phyloP scores from a whole-genome alignment of 2,113 vertebrate species.

The Rhabdornis inornatus region DNA sequence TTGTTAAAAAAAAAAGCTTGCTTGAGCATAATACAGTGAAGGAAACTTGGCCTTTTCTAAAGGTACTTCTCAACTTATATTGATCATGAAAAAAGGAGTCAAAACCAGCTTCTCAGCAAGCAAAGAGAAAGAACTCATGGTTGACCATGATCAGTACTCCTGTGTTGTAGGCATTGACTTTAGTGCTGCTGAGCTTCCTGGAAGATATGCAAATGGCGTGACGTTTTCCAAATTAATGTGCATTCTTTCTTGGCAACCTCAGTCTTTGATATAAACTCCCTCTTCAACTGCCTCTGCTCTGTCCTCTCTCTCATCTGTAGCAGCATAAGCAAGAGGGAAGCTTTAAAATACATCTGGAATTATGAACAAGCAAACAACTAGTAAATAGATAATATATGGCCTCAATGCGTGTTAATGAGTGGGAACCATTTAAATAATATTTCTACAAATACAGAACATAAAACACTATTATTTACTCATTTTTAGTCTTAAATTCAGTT shows the following conservation, averaged over 20 bases:
- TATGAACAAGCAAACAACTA: neutral
- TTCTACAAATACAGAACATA: neutral
- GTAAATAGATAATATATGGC: neutral
- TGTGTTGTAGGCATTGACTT: neutral
- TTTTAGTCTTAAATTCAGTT: neutral
- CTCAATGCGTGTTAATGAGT: neutral
- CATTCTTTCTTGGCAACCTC: neutral
- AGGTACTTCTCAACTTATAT: neutral
- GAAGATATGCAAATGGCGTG: neutral
- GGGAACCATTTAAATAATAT: neutral
- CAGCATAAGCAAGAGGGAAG: neutral
- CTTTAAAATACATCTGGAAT: neutral
- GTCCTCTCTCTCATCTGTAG: neutral
- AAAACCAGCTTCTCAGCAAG: neutral
- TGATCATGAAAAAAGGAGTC: neutral
- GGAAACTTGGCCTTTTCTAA: neutral
- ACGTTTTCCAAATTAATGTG: neutral
- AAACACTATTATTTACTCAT: neutral
- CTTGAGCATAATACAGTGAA: neutral
- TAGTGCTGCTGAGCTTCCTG: neutral
- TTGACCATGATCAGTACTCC: neutral
- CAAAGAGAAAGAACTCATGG: neutral
- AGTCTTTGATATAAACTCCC: neutral
- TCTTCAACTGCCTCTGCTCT: neutral
- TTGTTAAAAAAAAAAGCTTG: neutral